Conservation (phyloP, 2,888 invertebrate genomes). For the Cryptocheilus praepositus region DNA sequence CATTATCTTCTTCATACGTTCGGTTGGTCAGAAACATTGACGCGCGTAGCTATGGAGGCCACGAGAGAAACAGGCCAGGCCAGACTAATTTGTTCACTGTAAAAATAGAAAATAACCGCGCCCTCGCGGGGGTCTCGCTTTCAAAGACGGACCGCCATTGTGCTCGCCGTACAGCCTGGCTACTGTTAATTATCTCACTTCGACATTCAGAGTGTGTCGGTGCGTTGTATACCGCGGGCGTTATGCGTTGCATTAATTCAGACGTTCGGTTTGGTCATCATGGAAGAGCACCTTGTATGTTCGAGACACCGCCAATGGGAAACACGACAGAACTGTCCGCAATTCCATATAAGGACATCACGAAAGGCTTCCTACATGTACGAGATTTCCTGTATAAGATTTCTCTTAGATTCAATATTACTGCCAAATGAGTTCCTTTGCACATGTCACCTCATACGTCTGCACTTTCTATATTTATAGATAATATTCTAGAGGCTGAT, state of each 20-base stretch:
- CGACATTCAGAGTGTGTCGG: slow-evolving; percentile 32
- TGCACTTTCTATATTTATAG: too few relatives aligned
- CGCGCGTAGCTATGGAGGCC: slow-evolving; percentile 13
- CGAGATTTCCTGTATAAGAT: too few relatives aligned
- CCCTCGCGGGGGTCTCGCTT: slow-evolving; percentile 42
- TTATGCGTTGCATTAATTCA: slow-evolving; percentile 40
- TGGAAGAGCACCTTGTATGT: too few relatives aligned
- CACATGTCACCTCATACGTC: too few relatives aligned
- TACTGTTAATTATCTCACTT: slow-evolving; percentile 58
- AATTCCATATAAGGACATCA: too few relatives aligned
- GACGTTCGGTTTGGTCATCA: slow-evolving; percentile 43
- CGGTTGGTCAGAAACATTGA: slow-evolving; percentile 1
- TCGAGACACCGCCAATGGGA: too few relatives aligned
- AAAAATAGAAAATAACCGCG: slow-evolving; percentile 58
- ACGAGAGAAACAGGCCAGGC: slow-evolving; percentile 22
- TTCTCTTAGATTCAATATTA: too few relatives aligned
- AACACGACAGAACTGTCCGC: too few relatives aligned
- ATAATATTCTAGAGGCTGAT: too few relatives aligned
- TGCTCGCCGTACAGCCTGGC: slow-evolving; percentile 41
- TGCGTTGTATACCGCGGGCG: slow-evolving; percentile 31
- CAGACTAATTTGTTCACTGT: slow-evolving; percentile 39
- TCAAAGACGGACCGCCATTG: slow-evolving; percentile 58
- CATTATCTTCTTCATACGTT: too few relatives aligned
- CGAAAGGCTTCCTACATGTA: too few relatives aligned
- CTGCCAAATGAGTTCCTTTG: too few relatives aligned